These are phyloP conservation scores for Suricata suricatta DNA, from an alignment of 2,113 vertebrate genomes.

Conservation along the genomic window DNA sequence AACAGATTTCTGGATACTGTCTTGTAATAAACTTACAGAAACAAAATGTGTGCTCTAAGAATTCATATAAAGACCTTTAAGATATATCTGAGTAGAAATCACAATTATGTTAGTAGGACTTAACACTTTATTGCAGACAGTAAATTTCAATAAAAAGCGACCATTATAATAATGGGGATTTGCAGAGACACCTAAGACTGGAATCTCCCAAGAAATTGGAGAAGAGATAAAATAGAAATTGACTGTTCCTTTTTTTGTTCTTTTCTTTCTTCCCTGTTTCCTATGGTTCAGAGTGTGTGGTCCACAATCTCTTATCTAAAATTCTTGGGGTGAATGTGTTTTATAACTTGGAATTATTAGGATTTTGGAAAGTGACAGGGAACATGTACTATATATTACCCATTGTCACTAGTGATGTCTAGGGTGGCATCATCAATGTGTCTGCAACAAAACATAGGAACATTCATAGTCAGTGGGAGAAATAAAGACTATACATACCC, in stretches of 20 bases:
- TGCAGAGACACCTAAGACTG: background rate
- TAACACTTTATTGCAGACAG: background rate
- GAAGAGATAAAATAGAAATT: background rate
- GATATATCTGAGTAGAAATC: background rate
- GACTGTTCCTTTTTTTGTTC: background rate
- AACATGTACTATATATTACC: background rate
- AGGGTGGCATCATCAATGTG: too few species aligned
- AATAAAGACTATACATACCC: background rate
- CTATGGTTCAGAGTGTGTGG: background rate
- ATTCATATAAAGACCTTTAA: background rate
- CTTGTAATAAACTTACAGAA: background rate
- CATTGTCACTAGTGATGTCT: background rate
- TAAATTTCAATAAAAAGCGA: background rate
- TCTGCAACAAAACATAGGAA: background rate
- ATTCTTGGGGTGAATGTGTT: background rate
- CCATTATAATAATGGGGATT: background rate
- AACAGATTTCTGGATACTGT: constrained; percentile 27
- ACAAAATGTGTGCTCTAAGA: background rate
- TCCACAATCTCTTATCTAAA: background rate
- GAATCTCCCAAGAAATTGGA: background rate
- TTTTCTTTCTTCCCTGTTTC: background rate
- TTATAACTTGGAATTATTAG: background rate
- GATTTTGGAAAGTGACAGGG: background rate
- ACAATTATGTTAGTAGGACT: background rate
- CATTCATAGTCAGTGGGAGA: background rate